Percentiles rank a stretch among this genome's conserved stretches.
Conservation (phyloP, 2,113 vertebrate species). For the Nycticebus coucang region DNA sequence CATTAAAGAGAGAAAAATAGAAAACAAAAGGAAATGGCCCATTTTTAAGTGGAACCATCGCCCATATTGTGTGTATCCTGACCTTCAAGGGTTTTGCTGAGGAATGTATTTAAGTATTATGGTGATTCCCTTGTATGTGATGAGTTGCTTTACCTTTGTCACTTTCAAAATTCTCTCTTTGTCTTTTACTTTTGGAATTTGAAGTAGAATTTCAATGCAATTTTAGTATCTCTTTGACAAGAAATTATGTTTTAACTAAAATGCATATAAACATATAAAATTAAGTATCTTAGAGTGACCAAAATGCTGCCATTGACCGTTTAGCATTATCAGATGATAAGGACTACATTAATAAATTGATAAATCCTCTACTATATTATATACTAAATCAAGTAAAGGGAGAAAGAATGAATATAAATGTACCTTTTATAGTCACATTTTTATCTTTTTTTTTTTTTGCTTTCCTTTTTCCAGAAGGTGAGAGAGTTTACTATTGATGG, state of each 20-base stretch:
- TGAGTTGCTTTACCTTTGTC: neutral
- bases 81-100: neutral
- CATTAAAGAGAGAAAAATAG: constrained; percentile 29
- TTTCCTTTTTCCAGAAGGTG: neutral
- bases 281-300: neutral
- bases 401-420: neutral
- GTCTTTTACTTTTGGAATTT: neutral
- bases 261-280: neutral
- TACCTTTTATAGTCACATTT: neutral
- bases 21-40: neutral
- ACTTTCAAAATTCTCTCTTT: neutral
- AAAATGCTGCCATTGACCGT: neutral
- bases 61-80: neutral
- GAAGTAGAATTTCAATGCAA: neutral
- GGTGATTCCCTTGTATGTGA: neutral
- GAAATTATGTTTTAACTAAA: neutral
- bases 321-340: neutral
- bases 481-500: neutral
- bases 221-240: neutral
- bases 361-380: neutral
- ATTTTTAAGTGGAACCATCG: neutral
- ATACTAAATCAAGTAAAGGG: neutral
- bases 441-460: neutral
- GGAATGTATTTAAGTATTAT: neutral
- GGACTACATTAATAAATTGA: neutral